Evolutionary conservation across 2,888 invertebrate species (phyloP).

Genomic region (Cerceris ruficornis): DNA sequence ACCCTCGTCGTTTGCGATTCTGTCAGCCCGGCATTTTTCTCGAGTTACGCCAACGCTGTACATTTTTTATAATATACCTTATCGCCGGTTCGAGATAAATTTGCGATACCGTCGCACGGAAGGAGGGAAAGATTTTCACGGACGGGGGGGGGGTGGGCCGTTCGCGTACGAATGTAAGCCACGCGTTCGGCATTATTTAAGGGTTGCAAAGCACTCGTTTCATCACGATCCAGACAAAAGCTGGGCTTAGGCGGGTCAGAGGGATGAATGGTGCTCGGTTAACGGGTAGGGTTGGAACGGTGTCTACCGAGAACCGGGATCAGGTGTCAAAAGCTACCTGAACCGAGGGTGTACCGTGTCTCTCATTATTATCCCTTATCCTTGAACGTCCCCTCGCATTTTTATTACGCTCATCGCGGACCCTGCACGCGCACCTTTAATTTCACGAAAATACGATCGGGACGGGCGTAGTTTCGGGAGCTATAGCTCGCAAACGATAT

Average conservation of each 20-base stretch:
- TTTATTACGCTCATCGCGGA: not conserved
- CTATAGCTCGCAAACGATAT: too few species aligned
- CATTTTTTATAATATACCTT: not conserved
- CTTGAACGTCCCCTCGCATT: conserved; percentile 5
- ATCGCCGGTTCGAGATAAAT: conserved; percentile 16
- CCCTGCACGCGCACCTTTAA: not conserved
- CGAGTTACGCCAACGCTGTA: not conserved
- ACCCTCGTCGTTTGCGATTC: not conserved
- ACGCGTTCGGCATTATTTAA: conserved; percentile 48
- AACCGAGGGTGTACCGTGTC: conserved; percentile 37
- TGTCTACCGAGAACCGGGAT: conserved; percentile 53
- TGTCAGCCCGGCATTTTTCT: not conserved
- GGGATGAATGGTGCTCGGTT: conserved; percentile 45
- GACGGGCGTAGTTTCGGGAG: too few species aligned
- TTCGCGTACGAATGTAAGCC: conserved; percentile 23
- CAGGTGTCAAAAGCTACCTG: conserved; percentile 62
- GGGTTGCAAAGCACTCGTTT: conserved; percentile 52
- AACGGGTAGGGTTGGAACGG: conserved; percentile 36
- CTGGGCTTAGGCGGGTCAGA: conserved; percentile 40
- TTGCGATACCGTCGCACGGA: not conserved
- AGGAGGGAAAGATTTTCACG: not conserved
- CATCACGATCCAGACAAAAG: conserved; percentile 49
- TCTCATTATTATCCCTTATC: conserved; percentile 54
- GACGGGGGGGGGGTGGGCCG: too few species aligned
- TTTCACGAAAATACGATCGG: not conserved